These are phyloP conservation scores for Alca torda DNA, from an alignment of 2,797 vertebrate genomes.

Conservation along the genomic window DNA sequence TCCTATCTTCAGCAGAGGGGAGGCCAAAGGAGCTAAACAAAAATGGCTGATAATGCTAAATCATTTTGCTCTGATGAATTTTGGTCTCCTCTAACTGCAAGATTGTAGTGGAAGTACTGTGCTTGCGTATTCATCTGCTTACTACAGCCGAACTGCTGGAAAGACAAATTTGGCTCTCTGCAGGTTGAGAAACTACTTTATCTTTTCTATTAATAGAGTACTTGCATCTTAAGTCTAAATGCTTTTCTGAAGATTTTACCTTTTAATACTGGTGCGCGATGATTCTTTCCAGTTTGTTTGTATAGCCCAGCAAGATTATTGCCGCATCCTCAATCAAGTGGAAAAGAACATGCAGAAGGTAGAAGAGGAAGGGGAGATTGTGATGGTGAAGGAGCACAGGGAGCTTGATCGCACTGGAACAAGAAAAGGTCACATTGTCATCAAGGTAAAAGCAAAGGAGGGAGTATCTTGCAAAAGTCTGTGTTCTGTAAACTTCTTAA, in stretches of 20 bases:
- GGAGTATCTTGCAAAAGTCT: background rate
- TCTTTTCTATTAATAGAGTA: constrained; percentile 30
- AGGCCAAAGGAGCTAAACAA: background rate
- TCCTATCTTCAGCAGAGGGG: background rate
- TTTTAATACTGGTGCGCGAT: background rate
- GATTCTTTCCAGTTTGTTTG: constrained; percentile 89
- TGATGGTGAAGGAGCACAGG: constrained; percentile 98
- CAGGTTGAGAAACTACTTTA: background rate
- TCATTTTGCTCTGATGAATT: background rate
- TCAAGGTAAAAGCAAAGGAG: constrained; percentile 85
- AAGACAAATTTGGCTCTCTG: background rate
- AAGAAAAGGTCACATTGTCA: constrained; percentile 97
- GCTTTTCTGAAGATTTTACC: background rate
- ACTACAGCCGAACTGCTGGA: background rate
- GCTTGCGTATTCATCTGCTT: background rate
- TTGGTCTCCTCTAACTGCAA: background rate
- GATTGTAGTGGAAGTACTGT: background rate
- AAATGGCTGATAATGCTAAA: background rate
- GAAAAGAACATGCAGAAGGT: constrained; percentile 99
- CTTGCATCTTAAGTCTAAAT: constrained; percentile 12
- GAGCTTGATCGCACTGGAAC: constrained; percentile 98
- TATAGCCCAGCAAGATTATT: constrained; percentile 98
- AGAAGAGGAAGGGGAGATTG: constrained; percentile 98
- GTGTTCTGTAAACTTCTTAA: background rate
- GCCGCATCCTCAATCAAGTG: constrained; percentile 98